These are phyloP conservation scores for Montipora capricornis DNA, from an alignment of 64 coral and sea anemone genomes.

Conservation along the genomic window DNA sequence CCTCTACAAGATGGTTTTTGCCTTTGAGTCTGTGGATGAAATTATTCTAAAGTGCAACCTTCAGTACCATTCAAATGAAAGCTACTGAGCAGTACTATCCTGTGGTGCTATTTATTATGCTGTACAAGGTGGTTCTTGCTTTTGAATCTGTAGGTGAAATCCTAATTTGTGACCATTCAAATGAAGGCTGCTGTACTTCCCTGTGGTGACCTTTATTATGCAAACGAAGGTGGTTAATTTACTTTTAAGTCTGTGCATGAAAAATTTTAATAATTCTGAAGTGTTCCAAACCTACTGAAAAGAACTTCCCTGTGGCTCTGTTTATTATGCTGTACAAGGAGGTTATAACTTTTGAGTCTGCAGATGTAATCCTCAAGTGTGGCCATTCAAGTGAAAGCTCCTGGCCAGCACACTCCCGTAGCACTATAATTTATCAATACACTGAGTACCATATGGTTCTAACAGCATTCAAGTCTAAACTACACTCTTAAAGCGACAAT, in stretches of 20 bases:
- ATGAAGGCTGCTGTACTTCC: neutral
- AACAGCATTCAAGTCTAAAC: too few species aligned
- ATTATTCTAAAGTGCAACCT: too few species aligned
- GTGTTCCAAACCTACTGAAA: too few species aligned
- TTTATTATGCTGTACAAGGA: neutral
- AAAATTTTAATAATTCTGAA: neutral
- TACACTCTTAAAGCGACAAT: too few species aligned
- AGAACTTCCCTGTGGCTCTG: too few species aligned
- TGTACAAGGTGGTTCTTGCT: neutral
- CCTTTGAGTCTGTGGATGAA: neutral
- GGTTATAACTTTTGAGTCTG: neutral
- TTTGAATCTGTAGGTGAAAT: neutral
- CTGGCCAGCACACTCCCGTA: neutral
- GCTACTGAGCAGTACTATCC: neutral
- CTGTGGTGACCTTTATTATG: neutral
- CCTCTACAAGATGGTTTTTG: neutral
- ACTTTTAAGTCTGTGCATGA: neutral
- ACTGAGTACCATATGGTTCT: too few species aligned
- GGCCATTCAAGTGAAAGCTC: neutral
- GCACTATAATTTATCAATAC: too few species aligned
- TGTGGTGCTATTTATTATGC: neutral
- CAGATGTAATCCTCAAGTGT: neutral
- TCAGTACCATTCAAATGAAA: neutral
- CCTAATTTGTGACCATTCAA: neutral
- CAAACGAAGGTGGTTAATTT: too few species aligned